Conservation (phyloP, 53 echinoderm and acorn worm species). For the Paracentrotus lividus region DNA sequence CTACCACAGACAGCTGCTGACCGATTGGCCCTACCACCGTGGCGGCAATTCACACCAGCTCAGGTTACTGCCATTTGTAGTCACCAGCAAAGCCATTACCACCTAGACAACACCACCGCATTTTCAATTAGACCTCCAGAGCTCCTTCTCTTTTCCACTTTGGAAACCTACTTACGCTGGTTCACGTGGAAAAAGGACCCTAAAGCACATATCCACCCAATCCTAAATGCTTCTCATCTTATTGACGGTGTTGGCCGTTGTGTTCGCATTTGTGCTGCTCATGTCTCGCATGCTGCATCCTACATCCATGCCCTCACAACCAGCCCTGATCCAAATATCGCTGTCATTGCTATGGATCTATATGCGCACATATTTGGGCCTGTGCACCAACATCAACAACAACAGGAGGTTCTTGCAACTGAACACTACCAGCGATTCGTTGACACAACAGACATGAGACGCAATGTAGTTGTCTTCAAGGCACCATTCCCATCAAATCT, state of each 20-base stretch:
- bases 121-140: slow-evolving; percentile 72
- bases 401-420: slow-evolving; percentile 51
- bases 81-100: slow-evolving; percentile 33
- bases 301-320: slow-evolving; percentile 47
- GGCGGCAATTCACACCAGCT: slow-evolving; percentile 72
- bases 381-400: slow-evolving; percentile 53
- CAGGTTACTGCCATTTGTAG: slow-evolving; percentile 58
- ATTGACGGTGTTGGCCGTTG: slow-evolving; percentile 63
- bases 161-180: slow-evolving; percentile 67
- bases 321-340: slow-evolving; percentile 30
- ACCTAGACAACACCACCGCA: slow-evolving; percentile 56
- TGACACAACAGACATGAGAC: slow-evolving; percentile 60
- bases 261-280: slow-evolving; percentile 58
- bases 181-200: slow-evolving; percentile 66
- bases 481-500: slow-evolving; percentile 58
- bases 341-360: slow-evolving; percentile 55
- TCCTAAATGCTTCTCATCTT: slow-evolving; percentile 40
- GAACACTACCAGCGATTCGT: slow-evolving; percentile 58
- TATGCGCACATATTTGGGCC: slow-evolving; percentile 64
- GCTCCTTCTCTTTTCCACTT: slow-evolving; percentile 57
- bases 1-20: slow-evolving; percentile 61
- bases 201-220: slow-evolving; percentile 44
- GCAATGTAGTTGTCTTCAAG: slow-evolving; percentile 72
- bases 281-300: slow-evolving; percentile 58
- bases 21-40: slow-evolving; percentile 52